phyloP scores from a whole-genome alignment of 2,888 invertebrate genomes.

The Drosophila silvestris region DNA sequence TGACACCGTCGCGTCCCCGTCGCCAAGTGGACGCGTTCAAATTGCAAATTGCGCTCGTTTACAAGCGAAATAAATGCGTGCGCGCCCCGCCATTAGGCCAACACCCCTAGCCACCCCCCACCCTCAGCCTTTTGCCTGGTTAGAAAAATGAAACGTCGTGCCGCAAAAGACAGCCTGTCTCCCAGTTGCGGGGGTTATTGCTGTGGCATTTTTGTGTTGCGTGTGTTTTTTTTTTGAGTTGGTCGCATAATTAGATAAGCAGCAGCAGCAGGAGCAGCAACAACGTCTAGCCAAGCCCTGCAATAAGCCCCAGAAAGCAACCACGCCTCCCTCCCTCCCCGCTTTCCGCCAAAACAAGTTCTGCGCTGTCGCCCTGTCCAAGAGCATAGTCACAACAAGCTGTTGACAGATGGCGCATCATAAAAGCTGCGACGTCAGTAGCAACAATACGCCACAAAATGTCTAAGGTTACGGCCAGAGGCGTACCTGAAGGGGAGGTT shows the following conservation, averaged over 20 bases:
- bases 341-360: not conserved
- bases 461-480: conserved; percentile 62
- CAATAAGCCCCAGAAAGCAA: conserved; percentile 11
- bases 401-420: conserved; percentile 81
- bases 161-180: conserved; percentile 64
- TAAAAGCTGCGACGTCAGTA: conserved; percentile 60
- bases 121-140: conserved; percentile 29
- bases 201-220: conserved; percentile 62
- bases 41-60: conserved; percentile 81
- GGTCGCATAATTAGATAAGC: conserved; percentile 77
- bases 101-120: not conserved
- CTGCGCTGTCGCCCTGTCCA: not conserved
- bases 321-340: not conserved
- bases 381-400: conserved; percentile 65
- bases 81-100: conserved; percentile 58
- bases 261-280: conserved; percentile 20
- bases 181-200: not conserved
- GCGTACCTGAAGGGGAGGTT: conserved; percentile 26
- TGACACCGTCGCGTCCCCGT: conserved; percentile 2
- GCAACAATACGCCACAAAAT: conserved; percentile 67
- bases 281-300: conserved; percentile 55
- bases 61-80: conserved; percentile 77
- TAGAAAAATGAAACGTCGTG: conserved; percentile 77
- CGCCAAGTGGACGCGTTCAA: conserved; percentile 74
- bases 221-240: conserved; percentile 47